Base-by-base conservation (phyloP, 2,888 invertebrate genomes). In the Pseudococcus viburni region DNA sequence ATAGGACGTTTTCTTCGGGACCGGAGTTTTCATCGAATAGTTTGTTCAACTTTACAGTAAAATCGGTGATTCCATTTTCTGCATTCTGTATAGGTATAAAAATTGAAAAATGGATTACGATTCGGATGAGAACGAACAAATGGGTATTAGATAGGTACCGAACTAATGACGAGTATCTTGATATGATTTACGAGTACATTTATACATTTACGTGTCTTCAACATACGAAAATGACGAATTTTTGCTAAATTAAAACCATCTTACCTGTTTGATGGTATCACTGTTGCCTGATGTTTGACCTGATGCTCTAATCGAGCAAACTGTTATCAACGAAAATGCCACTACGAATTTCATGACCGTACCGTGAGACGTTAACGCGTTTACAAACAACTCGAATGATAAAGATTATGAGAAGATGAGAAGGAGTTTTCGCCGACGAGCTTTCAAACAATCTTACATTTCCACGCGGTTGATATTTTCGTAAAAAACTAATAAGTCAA, bases 1-100 rank as follows among this genome's bases (percentile, higher is more conserved):
- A 85, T 17, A 64, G 22, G 1, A 85, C 85, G 39, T 85, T 85
- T 85, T 85, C 55, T 55, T 77, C 77, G 77, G 77, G 22, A 17
- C 39, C 39, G 39, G 39, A 7, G 5, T 77, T 77, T 12, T 77
- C 39, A 39, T 77, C 39, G 33, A 77, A 80, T 42, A 42, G n/a
- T 80, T 80, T 46, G 42, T 33, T 80, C 80, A 80, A 42, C 12
- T 80, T 80, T 17, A 42, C 7, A 0, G 80, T 80, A 42, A 80
- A 80, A n/a, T 80, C 42, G 42, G n/a, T n/a, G 15, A 80, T 80
- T 42, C 80, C 80, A 33, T 42, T 80, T 42, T 80, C 80, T 33
- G 26, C 26, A 33, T 33, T 33, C 26, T 33, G 26, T 33, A 33
- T 33, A 33, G 1, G 26, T 33, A 33, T 33, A 33, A 33, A 3